Percentiles rank a stretch among this genome's conserved stretches.
Evolutionary conservation across 2,888 invertebrate genomes (phyloP).

Genomic region (Thelaira solivaga): DNA sequence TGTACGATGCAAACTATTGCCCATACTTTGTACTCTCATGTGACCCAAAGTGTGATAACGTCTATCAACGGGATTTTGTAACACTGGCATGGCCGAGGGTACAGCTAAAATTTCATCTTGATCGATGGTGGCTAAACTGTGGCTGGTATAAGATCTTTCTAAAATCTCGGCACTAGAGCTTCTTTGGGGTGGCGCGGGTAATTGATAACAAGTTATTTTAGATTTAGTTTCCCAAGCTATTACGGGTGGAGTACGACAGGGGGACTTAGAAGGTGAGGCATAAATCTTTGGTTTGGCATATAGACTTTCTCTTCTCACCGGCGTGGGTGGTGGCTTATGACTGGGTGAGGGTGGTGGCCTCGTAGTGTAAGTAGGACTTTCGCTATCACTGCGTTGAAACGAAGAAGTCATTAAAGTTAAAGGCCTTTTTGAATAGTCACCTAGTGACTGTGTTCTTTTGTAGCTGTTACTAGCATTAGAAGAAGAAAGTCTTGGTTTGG

Average conservation of each 20-base stretch:
- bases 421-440: constrained; percentile 65
- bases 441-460: constrained; percentile 68
- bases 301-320: constrained; percentile 72
- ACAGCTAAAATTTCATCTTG: constrained; percentile 74
- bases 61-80: constrained; percentile 72
- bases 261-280: constrained; percentile 66
- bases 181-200: constrained; percentile 70
- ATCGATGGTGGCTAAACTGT: constrained; percentile 72
- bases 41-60: constrained; percentile 76
- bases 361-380: constrained; percentile 62
- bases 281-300: constrained; percentile 73
- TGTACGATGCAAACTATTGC: constrained; percentile 71
- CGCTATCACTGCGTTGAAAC: constrained; percentile 65
- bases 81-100: constrained; percentile 74
- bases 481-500: constrained; percentile 63
- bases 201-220: constrained; percentile 68
- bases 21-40: constrained; percentile 75
- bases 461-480: constrained; percentile 58
- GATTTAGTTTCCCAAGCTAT: constrained; percentile 10
- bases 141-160: constrained; percentile 72
- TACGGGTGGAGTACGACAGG: constrained; percentile 61
- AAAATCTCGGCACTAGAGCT: constrained; percentile 75
- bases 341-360: constrained; percentile 67
- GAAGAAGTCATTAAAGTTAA: constrained; percentile 64
- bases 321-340: constrained; percentile 70